Conservation (phyloP, 2,888 invertebrate species). For the Meloe dianella region DNA sequence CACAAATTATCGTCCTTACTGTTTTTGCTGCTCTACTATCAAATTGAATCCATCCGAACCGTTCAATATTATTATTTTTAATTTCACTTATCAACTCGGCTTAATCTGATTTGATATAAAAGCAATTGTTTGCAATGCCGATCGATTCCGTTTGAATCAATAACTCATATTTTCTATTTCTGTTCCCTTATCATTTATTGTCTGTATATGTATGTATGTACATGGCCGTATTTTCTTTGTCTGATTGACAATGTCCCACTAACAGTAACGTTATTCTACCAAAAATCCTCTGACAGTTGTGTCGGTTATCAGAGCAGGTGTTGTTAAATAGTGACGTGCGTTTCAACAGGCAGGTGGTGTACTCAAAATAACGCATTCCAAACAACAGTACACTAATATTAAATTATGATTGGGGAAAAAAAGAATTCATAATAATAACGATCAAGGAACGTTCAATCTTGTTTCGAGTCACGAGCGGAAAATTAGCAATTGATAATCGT, state of each 20-base stretch:
- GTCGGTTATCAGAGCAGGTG: conserved; percentile 33
- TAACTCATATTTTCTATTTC: background rate
- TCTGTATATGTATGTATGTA: background rate
- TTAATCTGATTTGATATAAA: too few species aligned
- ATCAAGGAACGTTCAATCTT: background rate
- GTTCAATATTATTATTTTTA: too few species aligned
- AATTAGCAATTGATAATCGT: background rate
- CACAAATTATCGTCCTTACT: too few species aligned
- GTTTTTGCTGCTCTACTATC: too few species aligned
- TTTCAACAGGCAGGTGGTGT: conserved; percentile 29
- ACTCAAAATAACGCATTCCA: conserved; percentile 9
- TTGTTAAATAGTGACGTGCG: conserved; percentile 21
- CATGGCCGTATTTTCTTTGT: background rate
- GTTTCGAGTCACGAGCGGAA: background rate
- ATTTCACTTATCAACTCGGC: too few species aligned
- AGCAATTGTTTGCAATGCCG: too few species aligned
- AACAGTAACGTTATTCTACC: conserved; percentile 3
- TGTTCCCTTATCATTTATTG: background rate
- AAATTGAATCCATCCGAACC: too few species aligned
- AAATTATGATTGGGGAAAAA: background rate
- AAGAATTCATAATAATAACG: background rate
- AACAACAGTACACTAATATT: background rate
- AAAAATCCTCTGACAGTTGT: conserved; percentile 14
- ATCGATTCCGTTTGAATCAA: too few species aligned
- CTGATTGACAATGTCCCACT: background rate